Conservation (phyloP, 2,888 invertebrate genomes). For the Netelia melanura region DNA sequence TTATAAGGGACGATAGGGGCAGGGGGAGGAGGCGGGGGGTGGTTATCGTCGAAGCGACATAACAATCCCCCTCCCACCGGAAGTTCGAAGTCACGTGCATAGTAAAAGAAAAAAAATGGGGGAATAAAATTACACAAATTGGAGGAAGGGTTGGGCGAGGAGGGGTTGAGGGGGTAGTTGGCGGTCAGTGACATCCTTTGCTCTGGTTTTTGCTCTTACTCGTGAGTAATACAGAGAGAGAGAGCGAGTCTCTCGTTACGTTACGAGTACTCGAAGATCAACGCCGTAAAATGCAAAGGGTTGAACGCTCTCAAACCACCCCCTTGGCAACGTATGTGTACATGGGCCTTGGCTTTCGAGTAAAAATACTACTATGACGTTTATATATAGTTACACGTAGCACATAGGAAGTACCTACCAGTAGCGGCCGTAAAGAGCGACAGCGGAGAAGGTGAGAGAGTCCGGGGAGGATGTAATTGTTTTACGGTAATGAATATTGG, state of each 20-base stretch:
- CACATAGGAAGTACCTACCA: background rate
- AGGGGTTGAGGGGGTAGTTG: background rate
- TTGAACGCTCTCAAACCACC: background rate
- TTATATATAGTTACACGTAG: background rate
- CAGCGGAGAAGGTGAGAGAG: background rate
- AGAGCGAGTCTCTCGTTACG: background rate
- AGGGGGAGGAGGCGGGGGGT: background rate
- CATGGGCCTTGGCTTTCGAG: slow-evolving; percentile 11
- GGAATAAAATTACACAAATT: slow-evolving; percentile 24
- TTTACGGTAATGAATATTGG: slow-evolving; percentile 76
- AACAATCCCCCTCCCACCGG: slow-evolving; percentile 22
- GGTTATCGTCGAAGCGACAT: background rate
- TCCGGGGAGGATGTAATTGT: slow-evolving; percentile 73
- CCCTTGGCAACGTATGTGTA: background rate
- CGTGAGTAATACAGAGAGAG: background rate
- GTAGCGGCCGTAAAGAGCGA: slow-evolving; percentile 1
- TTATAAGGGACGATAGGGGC: background rate
- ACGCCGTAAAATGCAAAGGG: slow-evolving; percentile 35
- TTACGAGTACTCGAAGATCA: slow-evolving; percentile 31
- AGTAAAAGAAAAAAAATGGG: background rate
- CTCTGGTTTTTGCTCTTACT: background rate
- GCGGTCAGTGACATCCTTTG: slow-evolving; percentile 43
- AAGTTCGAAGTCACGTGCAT: slow-evolving; percentile 1
- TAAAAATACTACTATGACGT: background rate
- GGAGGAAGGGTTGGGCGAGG: background rate